Evolutionary conservation across 92 coral and sea anemone genomes (phyloP).

Genomic region (Virgularia gustaviana): DNA sequence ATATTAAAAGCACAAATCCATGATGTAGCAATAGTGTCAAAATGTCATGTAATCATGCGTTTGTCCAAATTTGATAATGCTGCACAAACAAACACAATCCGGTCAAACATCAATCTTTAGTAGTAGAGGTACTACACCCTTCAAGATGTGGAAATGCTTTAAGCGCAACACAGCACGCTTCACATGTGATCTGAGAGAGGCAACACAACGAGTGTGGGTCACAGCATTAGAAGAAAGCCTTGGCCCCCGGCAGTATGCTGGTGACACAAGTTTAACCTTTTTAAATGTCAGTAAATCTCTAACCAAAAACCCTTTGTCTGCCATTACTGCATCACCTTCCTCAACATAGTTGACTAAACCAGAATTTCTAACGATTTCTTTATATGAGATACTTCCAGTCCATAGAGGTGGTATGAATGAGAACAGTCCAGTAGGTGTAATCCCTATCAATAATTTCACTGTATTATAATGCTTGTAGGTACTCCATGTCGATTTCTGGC

Average conservation of each 20-base stretch:
- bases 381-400: not conserved
- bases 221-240: slow-evolving; percentile 51
- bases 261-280: slow-evolving; percentile 14
- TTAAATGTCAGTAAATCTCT: not conserved
- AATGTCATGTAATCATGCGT: slow-evolving; percentile 20
- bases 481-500: slow-evolving; percentile 37
- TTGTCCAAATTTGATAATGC: slow-evolving; percentile 36
- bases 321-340: slow-evolving; percentile 24
- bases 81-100: slow-evolving; percentile 42
- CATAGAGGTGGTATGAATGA: not conserved
- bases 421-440: not conserved
- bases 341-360: not conserved
- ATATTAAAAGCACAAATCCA: not conserved
- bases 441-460: not conserved
- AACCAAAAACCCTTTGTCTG: not conserved
- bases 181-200: slow-evolving; percentile 53
- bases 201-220: slow-evolving; percentile 54
- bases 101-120: slow-evolving; percentile 51
- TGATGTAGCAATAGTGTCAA: not conserved
- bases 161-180: slow-evolving; percentile 42
- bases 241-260: slow-evolving; percentile 50
- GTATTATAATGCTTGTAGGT: slow-evolving; percentile 20
- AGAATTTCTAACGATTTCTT: not conserved
- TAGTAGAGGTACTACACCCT: no score
- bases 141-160: slow-evolving; percentile 42